Conservation (phyloP, 2,113 vertebrate genomes). For the Pollachius pollachius region DNA sequence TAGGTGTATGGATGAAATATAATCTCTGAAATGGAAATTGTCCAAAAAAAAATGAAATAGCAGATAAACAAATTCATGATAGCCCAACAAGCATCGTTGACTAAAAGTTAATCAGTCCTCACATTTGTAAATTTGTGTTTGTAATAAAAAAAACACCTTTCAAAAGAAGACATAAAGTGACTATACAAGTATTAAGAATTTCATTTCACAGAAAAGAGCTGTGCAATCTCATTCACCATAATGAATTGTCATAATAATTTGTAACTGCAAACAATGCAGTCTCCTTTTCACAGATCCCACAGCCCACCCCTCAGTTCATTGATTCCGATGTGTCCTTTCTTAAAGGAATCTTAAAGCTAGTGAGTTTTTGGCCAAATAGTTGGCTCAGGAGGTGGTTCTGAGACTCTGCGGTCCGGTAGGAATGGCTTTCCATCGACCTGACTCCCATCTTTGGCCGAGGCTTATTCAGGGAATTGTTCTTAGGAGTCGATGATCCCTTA, state of each 20-base stretch:
- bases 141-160: constrained; percentile 77
- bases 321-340: constrained; percentile 90
- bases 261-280: constrained; percentile 61
- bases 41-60: constrained; percentile 62
- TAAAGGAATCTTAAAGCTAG: constrained; percentile 98
- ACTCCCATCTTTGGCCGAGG: constrained; percentile 70
- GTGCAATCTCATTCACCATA: constrained; percentile 86
- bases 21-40: constrained; percentile 75
- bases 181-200: constrained; percentile 73
- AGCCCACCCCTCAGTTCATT: constrained; percentile 66
- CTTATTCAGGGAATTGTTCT: constrained; percentile 76
- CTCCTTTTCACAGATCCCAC: constrained; percentile 66
- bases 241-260: constrained; percentile 75
- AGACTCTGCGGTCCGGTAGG: constrained; percentile 89
- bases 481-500: constrained; percentile 74
- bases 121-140: constrained; percentile 62
- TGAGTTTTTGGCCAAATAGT: constrained; percentile 95
- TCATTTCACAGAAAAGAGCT: constrained; percentile 82
- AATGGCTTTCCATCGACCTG: constrained; percentile 71
- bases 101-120: constrained; percentile 77
- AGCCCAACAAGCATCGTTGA: constrained; percentile 74
- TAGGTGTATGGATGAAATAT: constrained; percentile 72
- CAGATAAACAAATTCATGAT: constrained; percentile 67
- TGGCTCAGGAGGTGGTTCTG: constrained; percentile 95
- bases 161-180: constrained; percentile 82